Evolutionary conservation across 2,888 invertebrate species (phyloP), one percentile per base, ranked within the genome.

Genomic region (Trissolcus brochymenae): DNA sequence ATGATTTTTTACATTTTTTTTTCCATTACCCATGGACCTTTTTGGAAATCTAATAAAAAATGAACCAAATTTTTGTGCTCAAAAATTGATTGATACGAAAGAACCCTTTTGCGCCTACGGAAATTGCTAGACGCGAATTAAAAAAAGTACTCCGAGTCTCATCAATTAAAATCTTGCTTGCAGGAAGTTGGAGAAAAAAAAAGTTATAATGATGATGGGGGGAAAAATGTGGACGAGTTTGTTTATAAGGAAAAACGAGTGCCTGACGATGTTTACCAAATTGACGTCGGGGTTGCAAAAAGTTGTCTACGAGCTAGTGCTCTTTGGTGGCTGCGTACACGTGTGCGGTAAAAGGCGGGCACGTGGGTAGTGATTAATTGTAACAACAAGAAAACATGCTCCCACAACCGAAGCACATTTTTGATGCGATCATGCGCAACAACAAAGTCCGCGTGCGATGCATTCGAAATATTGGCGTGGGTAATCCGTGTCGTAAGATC

Each of bases 361-460:
- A 72, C 76, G 76, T 76, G 76, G 76, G 76, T 57, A 61, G 78
- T 74, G 78, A 78, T 78, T 72, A 71, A 76, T 76, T 67, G 76
- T 76, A 76, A 71, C 76, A 76, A 76, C 71, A 76, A 76, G 76
- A 72, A 76, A 76, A 72, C 72, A 67, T 64, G 76, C 77, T 77
- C 77, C 77, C 77, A 77, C 77, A 73, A 72, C 13, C 64, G 55
- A 64, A 59, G 7, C 60, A 64, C 72, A 35, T 35, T 73, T 68
- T 77, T 73, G 51, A 62, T 50, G 67, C 55, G 71, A 55, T 68
- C 72, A 68, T 77, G 72, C 72, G 77, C 72, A 67, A 72, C 66
- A 67, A 67, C 67, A 51, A 67, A 62, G 57, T 66, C 7, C 62
- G 61, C 65, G 55, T 41, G 49, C 49, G 76, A 50, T 68, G 56